Base-by-base conservation (phyloP, 2,113 vertebrate species). In the Salvelinus sp. region DNA sequence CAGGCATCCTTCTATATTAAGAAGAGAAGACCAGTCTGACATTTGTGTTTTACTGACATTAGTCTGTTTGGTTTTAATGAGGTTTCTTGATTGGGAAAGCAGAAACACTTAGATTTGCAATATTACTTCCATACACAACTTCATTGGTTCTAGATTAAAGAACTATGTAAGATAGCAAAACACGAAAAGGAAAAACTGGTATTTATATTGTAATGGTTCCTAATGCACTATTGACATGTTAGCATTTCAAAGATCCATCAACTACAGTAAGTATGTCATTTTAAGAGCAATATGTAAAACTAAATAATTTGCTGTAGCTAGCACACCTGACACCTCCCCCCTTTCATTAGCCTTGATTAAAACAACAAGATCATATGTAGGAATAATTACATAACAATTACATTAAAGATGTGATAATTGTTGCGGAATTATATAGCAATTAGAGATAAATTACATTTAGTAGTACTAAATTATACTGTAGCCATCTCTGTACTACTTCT, bases 11-110 rank as follows among this genome's bases (percentile, higher is more conserved):
- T 20, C 38, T 44, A 20, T 57, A 20, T 57, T 57, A 20, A 57
- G 20, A 44, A 57, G 54, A 20, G 18, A 57, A 20, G 3, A 13
- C 5, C 13, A 0, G 50, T 57, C 50, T 57, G 50, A 38, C 9
- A 10, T 44, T 44, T 44, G 38, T 44, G 38, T 44, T 44, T 44
- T 10, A 44, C 38, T 69, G 38, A 44, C n/a, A 69, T 69, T 48
- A 14, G 38, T 23, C 20, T 70, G 69, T 48, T 44, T 23, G 47
- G n/a, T 66, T 66, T 66, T 50, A 74, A 48, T 65, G 62, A 50
- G 16, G 64, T 30, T 66, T 66, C 2, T 28, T 25, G 64, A 30
- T 66, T 28, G 13, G 64, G 22, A 28, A 65, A 7, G 12, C 25
- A 65, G 63, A 28, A 65, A 65, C 18, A 6, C 58, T 62, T 62